These are phyloP conservation scores for Trichonephila inaurata DNA, from an alignment of 1,140 invertebrate genomes.

Conservation along the genomic window DNA sequence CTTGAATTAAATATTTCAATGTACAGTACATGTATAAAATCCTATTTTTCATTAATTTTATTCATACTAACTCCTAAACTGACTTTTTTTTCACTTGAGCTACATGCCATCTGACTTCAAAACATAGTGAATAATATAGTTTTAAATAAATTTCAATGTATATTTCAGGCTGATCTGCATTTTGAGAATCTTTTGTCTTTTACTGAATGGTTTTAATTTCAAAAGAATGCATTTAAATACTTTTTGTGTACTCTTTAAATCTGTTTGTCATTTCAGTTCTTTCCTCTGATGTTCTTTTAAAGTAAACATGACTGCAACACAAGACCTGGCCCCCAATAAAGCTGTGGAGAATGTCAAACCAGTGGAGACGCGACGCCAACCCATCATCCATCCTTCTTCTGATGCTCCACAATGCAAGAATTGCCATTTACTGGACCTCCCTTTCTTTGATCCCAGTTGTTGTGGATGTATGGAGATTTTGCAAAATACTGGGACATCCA, in stretches of 20 bases:
- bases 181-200: not conserved
- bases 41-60: not conserved
- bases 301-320: constrained; percentile 55
- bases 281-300: not conserved
- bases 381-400: constrained; percentile 82
- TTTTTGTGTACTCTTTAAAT: not conserved
- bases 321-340: constrained; percentile 24
- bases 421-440: constrained; percentile 82
- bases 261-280: not conserved
- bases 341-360: not conserved
- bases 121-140: too few species aligned
- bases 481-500: constrained; percentile 80
- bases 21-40: too few species aligned
- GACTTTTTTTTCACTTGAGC: too few species aligned
- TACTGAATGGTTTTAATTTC: too few species aligned
- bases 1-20: too few species aligned
- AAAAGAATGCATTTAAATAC: not conserved
- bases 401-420: constrained; percentile 82
- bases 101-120: too few species aligned
- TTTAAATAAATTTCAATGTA: not conserved
- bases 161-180: not conserved
- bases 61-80: not conserved
- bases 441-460: constrained; percentile 83
- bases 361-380: constrained; percentile 68
- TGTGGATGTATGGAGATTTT: constrained; percentile 81